Conservation (phyloP, 2,888 invertebrate genomes). For the Epicampocera succincta region DNA sequence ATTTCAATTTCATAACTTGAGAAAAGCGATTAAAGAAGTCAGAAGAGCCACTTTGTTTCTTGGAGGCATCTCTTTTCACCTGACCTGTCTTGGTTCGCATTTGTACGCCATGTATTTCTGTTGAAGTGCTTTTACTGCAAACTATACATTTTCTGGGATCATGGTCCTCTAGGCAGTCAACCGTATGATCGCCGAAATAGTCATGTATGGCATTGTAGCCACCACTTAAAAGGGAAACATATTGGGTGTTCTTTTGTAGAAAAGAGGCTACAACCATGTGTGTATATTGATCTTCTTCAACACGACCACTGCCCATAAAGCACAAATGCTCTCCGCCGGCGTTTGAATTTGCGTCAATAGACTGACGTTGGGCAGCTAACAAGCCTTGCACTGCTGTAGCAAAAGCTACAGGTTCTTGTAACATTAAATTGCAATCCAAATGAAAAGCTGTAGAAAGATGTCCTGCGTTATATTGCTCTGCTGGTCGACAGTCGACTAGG, state of each 20-base stretch:
- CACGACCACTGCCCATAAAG: conserved; percentile 95
- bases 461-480: conserved; percentile 98
- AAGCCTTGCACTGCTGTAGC: conserved; percentile 94
- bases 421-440: conserved; percentile 97
- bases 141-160: conserved; percentile 90
- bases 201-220: conserved; percentile 94
- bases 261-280: conserved; percentile 99
- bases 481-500: conserved; percentile 97
- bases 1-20: conserved; percentile 93
- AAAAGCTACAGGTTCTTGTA: conserved; percentile 97
- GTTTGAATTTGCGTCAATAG: conserved; percentile 91
- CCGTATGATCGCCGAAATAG: conserved; percentile 90
- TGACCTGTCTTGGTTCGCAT: conserved; percentile 53
- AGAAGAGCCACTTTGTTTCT: conserved; percentile 80
- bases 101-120: conserved; percentile 59
- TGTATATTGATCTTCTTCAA: conserved; percentile 97
- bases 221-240: conserved; percentile 94
- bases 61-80: conserved; percentile 59
- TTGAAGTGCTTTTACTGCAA: conserved; percentile 84
- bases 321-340: conserved; percentile 94
- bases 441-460: conserved; percentile 99
- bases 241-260: conserved; percentile 95
- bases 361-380: conserved; percentile 93
- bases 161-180: conserved; percentile 92
- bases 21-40: conserved; percentile 92